Evolutionary conservation across 2,113 vertebrate species (phyloP).

Genomic region (Phylloscopus trochilus): DNA sequence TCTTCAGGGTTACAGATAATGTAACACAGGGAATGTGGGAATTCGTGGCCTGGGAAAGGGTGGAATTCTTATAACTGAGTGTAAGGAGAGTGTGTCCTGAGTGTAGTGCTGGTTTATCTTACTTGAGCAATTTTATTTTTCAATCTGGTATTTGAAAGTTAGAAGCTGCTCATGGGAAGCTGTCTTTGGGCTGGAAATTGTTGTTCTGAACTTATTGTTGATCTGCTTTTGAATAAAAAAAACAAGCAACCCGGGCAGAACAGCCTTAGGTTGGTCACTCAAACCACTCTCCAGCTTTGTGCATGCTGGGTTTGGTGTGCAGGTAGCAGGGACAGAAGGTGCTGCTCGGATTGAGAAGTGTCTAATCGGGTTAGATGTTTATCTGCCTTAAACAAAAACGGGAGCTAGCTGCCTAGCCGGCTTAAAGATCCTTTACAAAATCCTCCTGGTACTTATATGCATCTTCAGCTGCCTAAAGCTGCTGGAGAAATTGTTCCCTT

Average conservation of each 20-base stretch:
- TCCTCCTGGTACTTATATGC: neutral
- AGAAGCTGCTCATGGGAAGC: neutral
- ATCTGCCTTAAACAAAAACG: neutral
- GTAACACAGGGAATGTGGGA: neutral
- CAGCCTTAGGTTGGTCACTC: neutral
- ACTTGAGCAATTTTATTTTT: neutral
- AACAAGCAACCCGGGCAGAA: neutral
- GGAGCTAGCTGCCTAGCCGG: neutral
- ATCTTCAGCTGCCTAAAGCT: neutral
- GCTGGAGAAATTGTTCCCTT: neutral
- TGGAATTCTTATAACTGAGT: neutral
- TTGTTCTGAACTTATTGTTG: neutral
- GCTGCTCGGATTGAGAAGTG: neutral
- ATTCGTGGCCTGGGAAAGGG: neutral
- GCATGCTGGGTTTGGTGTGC: neutral
- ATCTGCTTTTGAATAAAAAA: neutral
- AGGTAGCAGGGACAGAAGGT: neutral
- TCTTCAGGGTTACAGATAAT: neutral
- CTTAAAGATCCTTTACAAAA: conserved; percentile 23
- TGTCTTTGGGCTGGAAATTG: neutral
- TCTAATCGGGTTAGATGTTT: conserved; percentile 17
- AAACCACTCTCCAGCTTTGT: neutral
- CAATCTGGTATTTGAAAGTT: neutral
- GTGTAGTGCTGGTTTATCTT: neutral
- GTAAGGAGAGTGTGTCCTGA: neutral